A percentile compares a stretch with the other conserved stretches of the same genome.
phyloP scores from a whole-genome alignment of 2,113 vertebrate genomes.

The Tricholaema leucomelas region DNA sequence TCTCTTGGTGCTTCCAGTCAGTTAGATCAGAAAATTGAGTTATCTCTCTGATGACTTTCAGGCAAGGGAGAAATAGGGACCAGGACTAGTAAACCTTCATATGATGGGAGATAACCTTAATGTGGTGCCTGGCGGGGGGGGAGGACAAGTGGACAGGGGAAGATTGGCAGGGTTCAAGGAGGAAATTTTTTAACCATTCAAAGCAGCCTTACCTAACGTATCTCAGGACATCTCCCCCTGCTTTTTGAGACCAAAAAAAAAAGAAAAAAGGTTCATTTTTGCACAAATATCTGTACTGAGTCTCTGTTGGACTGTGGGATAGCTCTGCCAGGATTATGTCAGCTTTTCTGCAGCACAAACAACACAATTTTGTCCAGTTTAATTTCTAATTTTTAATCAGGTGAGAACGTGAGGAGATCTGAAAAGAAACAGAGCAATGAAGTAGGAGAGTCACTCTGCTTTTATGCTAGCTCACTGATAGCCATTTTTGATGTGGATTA shows the following conservation, averaged over 20 bases:
- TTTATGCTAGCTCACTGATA: neutral
- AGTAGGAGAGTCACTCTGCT: neutral
- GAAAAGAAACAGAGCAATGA: neutral
- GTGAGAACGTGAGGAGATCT: neutral
- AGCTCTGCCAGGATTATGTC: neutral
- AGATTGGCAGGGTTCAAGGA: neutral
- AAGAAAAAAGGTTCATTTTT: neutral
- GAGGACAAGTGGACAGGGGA: neutral
- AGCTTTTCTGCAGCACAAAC: neutral
- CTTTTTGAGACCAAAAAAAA: neutral
- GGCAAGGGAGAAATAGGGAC: neutral
- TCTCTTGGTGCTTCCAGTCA: neutral
- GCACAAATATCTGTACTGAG: neutral
- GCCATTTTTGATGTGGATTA: neutral
- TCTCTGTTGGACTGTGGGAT: neutral
- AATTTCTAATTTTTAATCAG: neutral
- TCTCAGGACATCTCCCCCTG: neutral
- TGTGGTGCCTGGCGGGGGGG: neutral
- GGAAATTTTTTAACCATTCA: neutral
- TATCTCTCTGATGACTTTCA: neutral
- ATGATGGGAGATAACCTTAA: neutral
- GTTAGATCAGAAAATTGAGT: neutral
- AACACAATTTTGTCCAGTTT: neutral
- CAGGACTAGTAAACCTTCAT: neutral
- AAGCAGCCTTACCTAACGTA: neutral